These are phyloP conservation scores for Coregonus sp. DNA, from an alignment of 2,797 vertebrate species.

Conservation along the genomic window DNA sequence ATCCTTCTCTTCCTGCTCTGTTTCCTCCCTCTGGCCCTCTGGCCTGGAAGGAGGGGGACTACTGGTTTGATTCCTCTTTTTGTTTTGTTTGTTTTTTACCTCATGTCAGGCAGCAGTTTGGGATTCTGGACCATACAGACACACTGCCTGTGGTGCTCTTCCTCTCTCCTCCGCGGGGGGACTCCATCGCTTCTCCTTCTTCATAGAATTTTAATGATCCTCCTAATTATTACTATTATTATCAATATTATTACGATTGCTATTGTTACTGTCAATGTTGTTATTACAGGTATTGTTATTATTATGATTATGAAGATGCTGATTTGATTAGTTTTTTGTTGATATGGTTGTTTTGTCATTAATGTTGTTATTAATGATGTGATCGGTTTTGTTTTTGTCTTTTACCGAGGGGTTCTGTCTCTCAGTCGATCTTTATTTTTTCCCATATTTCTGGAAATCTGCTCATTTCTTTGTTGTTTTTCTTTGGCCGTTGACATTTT, in stretches of 20 bases:
- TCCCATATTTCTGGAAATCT: constrained; percentile 80
- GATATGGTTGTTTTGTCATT: constrained; percentile 70
- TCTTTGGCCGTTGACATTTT: constrained; percentile 55
- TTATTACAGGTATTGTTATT: constrained; percentile 83
- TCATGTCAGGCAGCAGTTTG: constrained; percentile 91
- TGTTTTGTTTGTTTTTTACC: constrained; percentile 81
- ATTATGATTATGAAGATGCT: constrained; percentile 71
- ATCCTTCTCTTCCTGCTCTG: constrained; percentile 44
- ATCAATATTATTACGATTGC: constrained; percentile 84
- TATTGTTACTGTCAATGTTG: constrained; percentile 84
- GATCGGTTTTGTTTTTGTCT: constrained; percentile 73
- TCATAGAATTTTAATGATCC: constrained; percentile 83
- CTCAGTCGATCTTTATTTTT: constrained; percentile 70
- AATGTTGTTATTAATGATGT: constrained; percentile 76
- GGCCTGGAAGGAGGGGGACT: constrained; percentile 56
- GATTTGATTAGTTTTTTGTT: constrained; percentile 57
- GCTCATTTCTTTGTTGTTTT: constrained; percentile 73
- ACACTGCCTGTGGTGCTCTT: constrained; percentile 94
- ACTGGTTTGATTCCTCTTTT: constrained; percentile 59
- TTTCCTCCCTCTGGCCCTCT: constrained; percentile 43
- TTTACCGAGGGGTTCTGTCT: constrained; percentile 58
- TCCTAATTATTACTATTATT: constrained; percentile 84
- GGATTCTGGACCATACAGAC: constrained; percentile 68
- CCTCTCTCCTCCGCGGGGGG: constrained; percentile 81
- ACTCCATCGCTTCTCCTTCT: constrained; percentile 83